Percentiles rank a stretch among this genome's conserved stretches.
phyloP scores from a whole-genome alignment of 2,888 invertebrate genomes.

The Clepsis dumicolana region DNA sequence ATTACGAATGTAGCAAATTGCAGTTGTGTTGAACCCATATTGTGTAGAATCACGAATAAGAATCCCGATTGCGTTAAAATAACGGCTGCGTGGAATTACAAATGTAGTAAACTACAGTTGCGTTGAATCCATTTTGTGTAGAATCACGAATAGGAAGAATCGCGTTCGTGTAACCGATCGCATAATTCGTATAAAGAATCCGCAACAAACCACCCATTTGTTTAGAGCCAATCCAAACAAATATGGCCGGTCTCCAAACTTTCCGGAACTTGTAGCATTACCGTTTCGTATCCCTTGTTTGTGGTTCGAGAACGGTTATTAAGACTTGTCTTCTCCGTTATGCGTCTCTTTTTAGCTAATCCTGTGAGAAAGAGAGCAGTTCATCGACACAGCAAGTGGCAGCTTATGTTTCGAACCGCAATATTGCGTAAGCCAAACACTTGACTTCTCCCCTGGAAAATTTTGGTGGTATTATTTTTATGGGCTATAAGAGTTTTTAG shows the following conservation, averaged over 20 bases:
- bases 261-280: neutral
- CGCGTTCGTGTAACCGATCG: neutral
- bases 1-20: no score
- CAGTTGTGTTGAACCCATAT: no score
- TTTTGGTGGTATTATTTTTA: neutral
- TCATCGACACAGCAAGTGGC: no score
- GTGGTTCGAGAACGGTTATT: constrained; percentile 1
- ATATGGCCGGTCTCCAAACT: neutral
- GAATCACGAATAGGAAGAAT: no score
- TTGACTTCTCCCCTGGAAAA: constrained; percentile 1
- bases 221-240: constrained; percentile 3
- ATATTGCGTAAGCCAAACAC: neutral
- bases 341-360: neutral
- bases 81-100: no score
- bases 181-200: neutral
- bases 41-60: no score
- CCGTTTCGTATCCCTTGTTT: neutral
- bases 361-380: neutral
- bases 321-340: neutral
- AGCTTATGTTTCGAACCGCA: no score
- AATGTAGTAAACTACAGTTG: no score
- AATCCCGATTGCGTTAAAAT: no score
- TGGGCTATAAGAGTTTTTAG: neutral
- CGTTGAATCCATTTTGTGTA: no score
- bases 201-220: neutral